Evolutionary conservation across 2,113 vertebrate genomes (phyloP), one percentile per base, ranked within the genome.

Genomic region (Corythoichthys intestinalis): DNA sequence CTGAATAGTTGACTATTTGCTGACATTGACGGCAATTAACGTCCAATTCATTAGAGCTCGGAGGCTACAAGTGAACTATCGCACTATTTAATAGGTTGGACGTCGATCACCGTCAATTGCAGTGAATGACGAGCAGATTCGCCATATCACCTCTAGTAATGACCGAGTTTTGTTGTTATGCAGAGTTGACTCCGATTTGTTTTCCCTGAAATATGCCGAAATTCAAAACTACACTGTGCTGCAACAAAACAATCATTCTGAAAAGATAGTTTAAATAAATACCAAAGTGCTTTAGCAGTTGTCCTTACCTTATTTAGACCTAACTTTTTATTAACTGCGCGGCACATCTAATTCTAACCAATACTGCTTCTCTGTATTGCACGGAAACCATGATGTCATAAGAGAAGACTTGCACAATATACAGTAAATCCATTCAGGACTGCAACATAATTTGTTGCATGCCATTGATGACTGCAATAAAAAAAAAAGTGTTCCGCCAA

Each of bases 401-500:
- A 28, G 28, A 41, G 44, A 41, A 15, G n/a, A 56, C 52, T 64
- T 54, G 69, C 58, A 46, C 35, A 34, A 17, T 52, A 28, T 2
- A 12, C 53, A 34, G 37, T 69, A 38, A 56, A 34, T 17, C 14
- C 46, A 28, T 34, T 50, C 69, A 60, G 35, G 41, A 63, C 50
- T 11, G 49, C 54, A 56, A 34, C 48, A 34, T 35, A 34, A 74
- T 38, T 67, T 41, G 48, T 4, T 4, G 9, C 41, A 44, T 44
- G 41, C 41, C 6, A 44, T 44, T 44, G 41, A 44, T 7, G 41
- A 44, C 1, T 17, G 7, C 12, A 7, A 34, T 34, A 56, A 69
- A 15, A 70, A 15, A 70, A 17, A 12, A 73, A 28, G 62, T 70
- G 41, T 8, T 44, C 41, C 2, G 75, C 81, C 41, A n/a, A n/a